Evolutionary conservation across 2,113 vertebrate species (phyloP), one percentile per base, ranked within the genome.

Genomic region (Macquaria ambigua): DNA sequence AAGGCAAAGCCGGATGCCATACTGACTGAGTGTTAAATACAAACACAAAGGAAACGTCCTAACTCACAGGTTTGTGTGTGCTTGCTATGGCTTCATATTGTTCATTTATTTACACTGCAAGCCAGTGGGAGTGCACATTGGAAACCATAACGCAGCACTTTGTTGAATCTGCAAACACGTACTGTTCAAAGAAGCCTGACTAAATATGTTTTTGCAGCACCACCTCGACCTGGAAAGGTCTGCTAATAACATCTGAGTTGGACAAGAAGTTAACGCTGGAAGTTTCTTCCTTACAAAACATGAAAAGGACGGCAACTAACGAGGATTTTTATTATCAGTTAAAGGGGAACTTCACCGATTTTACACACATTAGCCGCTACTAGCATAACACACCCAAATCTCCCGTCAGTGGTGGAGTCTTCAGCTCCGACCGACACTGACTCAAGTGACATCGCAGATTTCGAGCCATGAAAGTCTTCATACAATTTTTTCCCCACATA

Each of bases 141-240:
- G 31, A 50, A 70, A 71, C 63, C n/a, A 16, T 61, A 69, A 74
- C 3, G 23, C 5, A 8, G 58, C 11, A 15, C 74, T 10, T 43
- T 74, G n/a, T 72, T 87, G 58, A 23, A 62, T 81, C 39, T 41
- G 53, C 39, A 81, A 78, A 77, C 53, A 64, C 6, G 43, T 34
- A 34, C 52, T 20, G 69, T 71, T 71, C 8, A 74, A 73, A 76
- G 6, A 6, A 28, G 50, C 37, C 12, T 12, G 62, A 37, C 8
- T 34, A 18, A 53, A 53, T 71, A n/a, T 80, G 52, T 55, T 71
- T 78, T 56, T 56, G 18, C 41, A 39, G 53, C 67, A 52, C 31
- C 53, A 43, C n/a, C 43, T 77, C 31, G 5, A 31, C 34, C 20
- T 39, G 70, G 2, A 70, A 71, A 58, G 39, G 62, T 52, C 46